These are phyloP conservation scores for Anorthoa munda DNA, from an alignment of 2,888 invertebrate species.

Conservation along the genomic window DNA sequence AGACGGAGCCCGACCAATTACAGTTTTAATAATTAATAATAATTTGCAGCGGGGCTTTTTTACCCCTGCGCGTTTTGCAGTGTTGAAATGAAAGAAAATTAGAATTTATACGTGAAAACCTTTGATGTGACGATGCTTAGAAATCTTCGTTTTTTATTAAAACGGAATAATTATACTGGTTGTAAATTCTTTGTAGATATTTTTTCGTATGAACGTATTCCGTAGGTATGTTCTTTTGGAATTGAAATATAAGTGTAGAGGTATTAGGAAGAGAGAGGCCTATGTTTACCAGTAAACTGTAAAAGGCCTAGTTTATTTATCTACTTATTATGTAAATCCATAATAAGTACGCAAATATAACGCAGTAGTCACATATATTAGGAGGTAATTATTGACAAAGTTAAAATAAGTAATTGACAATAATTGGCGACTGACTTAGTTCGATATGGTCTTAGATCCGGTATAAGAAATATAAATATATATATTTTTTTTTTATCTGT, in stretches of 20 bases:
- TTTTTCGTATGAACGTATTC: background rate
- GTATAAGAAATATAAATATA: too few relatives aligned
- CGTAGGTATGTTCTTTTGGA: background rate
- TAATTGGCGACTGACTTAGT: too few relatives aligned
- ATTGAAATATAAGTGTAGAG: background rate
- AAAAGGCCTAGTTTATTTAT: background rate
- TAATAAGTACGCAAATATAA: too few relatives aligned
- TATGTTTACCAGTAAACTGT: background rate
- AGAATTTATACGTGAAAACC: conserved; percentile 27
- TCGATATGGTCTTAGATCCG: too few relatives aligned
- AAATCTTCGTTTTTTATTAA: conserved; percentile 39
- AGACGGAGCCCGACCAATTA: conserved; percentile 69
- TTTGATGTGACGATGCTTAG: conserved; percentile 39
- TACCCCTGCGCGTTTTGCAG: conserved; percentile 33
- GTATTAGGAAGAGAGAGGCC: too few relatives aligned
- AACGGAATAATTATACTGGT: conserved; percentile 13
- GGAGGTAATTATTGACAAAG: too few relatives aligned
- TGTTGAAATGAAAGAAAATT: conserved; percentile 55
- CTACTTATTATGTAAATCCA: background rate
- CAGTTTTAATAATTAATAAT: conserved; percentile 73
- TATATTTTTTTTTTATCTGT: too few relatives aligned
- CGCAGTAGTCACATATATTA: too few relatives aligned
- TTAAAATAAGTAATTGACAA: too few relatives aligned
- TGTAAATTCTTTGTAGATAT: background rate
- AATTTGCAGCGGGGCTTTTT: conserved; percentile 62